A percentile compares a stretch with the other conserved stretches of the same genome.
Evolutionary conservation across 2,888 invertebrate species (phyloP).

Genomic region (Tuta absoluta): DNA sequence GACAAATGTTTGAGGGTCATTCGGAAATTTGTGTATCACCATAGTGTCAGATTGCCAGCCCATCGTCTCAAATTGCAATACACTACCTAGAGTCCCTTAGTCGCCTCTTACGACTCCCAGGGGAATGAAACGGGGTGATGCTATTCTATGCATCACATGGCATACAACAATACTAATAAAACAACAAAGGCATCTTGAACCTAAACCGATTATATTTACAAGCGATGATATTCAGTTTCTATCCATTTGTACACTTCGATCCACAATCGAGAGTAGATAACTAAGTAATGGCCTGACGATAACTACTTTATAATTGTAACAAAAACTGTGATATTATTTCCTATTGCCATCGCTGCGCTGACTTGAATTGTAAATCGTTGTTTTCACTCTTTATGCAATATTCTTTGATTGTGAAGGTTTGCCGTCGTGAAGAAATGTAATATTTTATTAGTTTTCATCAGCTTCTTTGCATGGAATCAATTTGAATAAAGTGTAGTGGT

Average conservation of each 20-base stretch:
- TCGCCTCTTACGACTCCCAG: too few relatives aligned
- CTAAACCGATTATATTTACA: not conserved
- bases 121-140: too few relatives aligned
- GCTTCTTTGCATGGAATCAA: too few relatives aligned
- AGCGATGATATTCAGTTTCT: not conserved
- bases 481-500: not conserved
- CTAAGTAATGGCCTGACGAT: not conserved
- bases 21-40: too few relatives aligned
- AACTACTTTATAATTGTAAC: conserved; percentile 43
- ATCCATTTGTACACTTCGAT: conserved; percentile 13
- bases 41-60: too few relatives aligned
- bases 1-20: too few relatives aligned
- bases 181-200: too few relatives aligned
- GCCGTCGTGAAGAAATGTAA: conserved; percentile 5
- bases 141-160: too few relatives aligned
- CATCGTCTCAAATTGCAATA: too few relatives aligned
- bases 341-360: conserved; percentile 28
- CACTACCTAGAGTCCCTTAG: too few relatives aligned
- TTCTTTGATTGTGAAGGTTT: not conserved
- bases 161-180: too few relatives aligned
- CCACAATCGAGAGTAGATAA: conserved; percentile 10
- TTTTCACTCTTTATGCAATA: conserved; percentile 13
- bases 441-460: not conserved
- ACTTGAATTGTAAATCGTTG: conserved; percentile 11
- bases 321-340: conserved; percentile 40